phyloP scores from a whole-genome alignment of 2,888 invertebrate species.

The Limnephilus lunatus region DNA sequence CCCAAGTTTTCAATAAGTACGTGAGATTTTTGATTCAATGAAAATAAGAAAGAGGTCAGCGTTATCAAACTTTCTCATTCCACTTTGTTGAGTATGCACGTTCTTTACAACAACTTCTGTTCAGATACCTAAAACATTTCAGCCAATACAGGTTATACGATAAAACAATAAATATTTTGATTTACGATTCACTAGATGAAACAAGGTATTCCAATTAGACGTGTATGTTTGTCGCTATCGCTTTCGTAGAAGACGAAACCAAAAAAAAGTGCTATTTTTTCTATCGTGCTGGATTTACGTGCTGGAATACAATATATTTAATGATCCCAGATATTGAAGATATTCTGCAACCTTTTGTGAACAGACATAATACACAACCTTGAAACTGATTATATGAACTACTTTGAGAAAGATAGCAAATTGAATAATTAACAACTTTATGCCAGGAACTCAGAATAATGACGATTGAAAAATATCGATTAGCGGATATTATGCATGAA shows the following conservation, averaged over 20 bases:
- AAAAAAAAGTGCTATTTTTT: background rate
- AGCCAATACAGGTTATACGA: background rate
- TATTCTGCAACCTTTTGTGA: too few relatives aligned
- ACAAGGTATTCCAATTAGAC: background rate
- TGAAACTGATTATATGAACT: background rate
- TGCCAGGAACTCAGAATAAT: background rate
- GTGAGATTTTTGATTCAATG: constrained; percentile 41
- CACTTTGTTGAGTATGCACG: constrained; percentile 32
- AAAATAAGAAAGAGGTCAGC: constrained; percentile 53
- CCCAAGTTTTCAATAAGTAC: background rate
- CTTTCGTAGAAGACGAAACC: background rate
- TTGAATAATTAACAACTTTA: background rate
- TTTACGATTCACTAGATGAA: background rate
- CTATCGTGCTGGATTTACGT: background rate
- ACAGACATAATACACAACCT: background rate
- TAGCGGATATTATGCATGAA: too few relatives aligned
- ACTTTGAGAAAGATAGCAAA: background rate
- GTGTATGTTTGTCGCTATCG: background rate
- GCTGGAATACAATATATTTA: too few relatives aligned
- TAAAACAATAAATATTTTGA: background rate
- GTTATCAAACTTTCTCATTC: constrained; percentile 57
- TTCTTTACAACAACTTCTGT: background rate
- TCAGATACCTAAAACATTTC: background rate
- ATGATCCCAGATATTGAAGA: too few relatives aligned
- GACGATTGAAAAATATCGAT: too few relatives aligned